Base-by-base conservation (phyloP, 2,888 invertebrate species). In the Petrolisthes manimaculis region DNA sequence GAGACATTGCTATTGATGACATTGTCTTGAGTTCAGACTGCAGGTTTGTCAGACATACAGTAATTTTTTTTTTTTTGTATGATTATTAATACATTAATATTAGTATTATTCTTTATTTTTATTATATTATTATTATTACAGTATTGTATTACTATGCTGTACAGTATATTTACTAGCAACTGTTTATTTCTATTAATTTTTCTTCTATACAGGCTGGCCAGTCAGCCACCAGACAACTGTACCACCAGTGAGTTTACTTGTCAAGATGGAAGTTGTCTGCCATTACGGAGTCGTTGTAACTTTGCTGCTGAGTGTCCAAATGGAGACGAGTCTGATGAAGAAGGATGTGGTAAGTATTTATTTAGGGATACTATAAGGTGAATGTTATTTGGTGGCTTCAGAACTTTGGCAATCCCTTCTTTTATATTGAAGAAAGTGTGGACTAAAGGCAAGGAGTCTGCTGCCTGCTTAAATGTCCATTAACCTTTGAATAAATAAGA, bases 1-100 rank as follows among this genome's bases (percentile, higher is more conserved):
- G 86, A 37, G 71, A 67, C 55, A 84, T 87, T 69, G 89, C 89
- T 14, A 71, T 89, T 67, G 89, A 89, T 81, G 89, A 89, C 56
- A 77, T 89, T 74, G 84, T 86, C 5, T 86, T 89, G 37, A 4
- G 61, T 4, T 53, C 82, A 5, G 80, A 82, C 51, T 89, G 89
- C 86, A 84, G 77, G 89, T 86, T 75, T 55, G 82, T 61, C 18
- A 51, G 37, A 61, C 51, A 0, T 9, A 53, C 24, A 8, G 8
- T 81, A 56, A 24, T 21, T 81, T 4, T 8, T 69, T 0, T 37
- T 37, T 1, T 37, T 37, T 37, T 37, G 37, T 37, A 37, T 37
- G 37, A 37, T 37, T 37, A 2, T 0, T 37, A 37, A 37, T 37
- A 37, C 37, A 37, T 37, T 37, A 37, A 2, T 37, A 37, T 37